Percentiles rank a stretch among this genome's conserved stretches.
Evolutionary conservation across 2,888 invertebrate species (phyloP).

Genomic region (Acanthosoma haemorrhoidale): DNA sequence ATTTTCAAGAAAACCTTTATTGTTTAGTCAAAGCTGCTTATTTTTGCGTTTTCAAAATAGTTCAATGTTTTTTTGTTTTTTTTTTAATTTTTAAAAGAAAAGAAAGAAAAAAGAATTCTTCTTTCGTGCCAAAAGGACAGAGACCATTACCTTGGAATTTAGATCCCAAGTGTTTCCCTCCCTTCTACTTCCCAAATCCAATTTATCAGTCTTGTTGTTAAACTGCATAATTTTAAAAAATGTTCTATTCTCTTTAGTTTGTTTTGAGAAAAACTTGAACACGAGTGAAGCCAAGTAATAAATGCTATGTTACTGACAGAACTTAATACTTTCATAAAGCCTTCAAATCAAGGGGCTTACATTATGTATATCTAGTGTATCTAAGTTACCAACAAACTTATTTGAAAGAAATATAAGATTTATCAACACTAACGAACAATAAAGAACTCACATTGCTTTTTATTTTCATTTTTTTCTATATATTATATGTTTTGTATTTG

Average conservation of each 20-base stretch:
- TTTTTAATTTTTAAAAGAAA: neutral
- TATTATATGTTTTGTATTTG: conserved; percentile 24
- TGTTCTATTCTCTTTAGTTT: neutral
- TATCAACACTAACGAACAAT: conserved; percentile 15
- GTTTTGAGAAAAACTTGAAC: neutral
- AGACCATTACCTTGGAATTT: conserved; percentile 5
- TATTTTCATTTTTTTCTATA: conserved; percentile 18
- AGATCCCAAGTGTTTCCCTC: neutral
- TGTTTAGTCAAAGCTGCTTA: neutral
- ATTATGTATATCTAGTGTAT: conserved; percentile 24
- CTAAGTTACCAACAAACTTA: conserved; percentile 22
- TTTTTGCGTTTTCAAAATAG: neutral
- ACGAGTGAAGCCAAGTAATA: neutral
- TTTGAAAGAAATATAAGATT: conserved; percentile 2
- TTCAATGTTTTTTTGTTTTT: neutral
- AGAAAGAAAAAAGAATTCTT: conserved; percentile 9
- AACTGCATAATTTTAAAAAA: neutral
- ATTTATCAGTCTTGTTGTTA: neutral
- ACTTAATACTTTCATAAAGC: neutral
- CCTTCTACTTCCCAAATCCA: neutral
- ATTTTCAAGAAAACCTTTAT: neutral
- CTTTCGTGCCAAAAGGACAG: conserved; percentile 26
- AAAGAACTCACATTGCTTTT: conserved; percentile 21
- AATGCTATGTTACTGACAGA: neutral
- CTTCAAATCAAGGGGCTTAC: neutral